These are phyloP conservation scores for Trachythela sp. DNA, from an alignment of 64 coral and sea anemone species.

Conservation along the genomic window DNA sequence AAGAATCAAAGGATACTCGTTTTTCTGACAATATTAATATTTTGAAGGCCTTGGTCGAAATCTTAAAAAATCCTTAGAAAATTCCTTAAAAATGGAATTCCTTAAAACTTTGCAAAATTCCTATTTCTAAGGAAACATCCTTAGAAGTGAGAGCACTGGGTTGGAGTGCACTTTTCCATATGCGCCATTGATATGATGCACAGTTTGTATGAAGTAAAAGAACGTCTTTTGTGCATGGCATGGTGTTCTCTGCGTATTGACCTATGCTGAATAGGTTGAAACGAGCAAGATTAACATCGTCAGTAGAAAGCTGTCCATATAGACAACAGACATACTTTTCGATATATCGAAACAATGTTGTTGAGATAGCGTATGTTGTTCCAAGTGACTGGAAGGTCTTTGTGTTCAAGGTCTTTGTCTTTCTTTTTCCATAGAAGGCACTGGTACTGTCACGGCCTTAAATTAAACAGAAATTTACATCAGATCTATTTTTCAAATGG, in stretches of 20 bases:
- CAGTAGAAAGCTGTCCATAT: background rate
- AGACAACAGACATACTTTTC: conserved; percentile 19
- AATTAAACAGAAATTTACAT: background rate
- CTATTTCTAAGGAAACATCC: too few relatives aligned
- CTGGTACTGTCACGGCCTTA: background rate
- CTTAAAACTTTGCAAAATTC: too few relatives aligned
- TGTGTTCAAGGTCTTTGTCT: conserved; percentile 1
- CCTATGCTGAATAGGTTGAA: background rate
- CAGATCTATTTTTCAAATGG: too few relatives aligned
- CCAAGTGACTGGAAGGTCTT: conserved; percentile 5
- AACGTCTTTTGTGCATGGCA: conserved; percentile 15
- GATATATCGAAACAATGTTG: background rate
- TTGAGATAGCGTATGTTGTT: background rate
- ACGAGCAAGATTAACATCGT: conserved; percentile 18
- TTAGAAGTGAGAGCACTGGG: too few relatives aligned
- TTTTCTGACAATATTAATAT: too few relatives aligned
- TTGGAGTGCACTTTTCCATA: conserved; percentile 21
- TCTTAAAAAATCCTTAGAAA: too few relatives aligned
- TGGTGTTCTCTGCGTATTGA: conserved; percentile 4
- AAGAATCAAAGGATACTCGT: too few relatives aligned
- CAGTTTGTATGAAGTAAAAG: background rate
- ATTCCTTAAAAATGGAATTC: too few relatives aligned
- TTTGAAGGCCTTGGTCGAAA: too few relatives aligned
- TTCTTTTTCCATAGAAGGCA: conserved; percentile 19
- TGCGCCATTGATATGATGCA: background rate